A percentile compares a stretch with the other conserved stretches of the same genome.
Conservation (phyloP, 2,888 invertebrate genomes). For the Lithophane semibrunnea region DNA sequence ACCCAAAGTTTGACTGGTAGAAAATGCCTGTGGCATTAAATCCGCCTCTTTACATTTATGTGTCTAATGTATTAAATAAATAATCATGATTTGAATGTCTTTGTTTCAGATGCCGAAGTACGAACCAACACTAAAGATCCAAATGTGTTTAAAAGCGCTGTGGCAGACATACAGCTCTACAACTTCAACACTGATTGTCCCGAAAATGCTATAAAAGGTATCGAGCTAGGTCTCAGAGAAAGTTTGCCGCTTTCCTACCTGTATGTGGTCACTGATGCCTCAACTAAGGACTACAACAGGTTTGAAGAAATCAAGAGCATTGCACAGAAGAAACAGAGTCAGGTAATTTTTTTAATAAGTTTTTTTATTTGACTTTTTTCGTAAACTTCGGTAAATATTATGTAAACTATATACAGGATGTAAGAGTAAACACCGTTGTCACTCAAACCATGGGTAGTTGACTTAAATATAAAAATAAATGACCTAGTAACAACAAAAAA, state of each 20-base stretch:
- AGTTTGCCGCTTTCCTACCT: constrained; percentile 77
- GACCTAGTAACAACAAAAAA: no score
- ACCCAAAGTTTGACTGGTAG: neutral
- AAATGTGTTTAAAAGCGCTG: constrained; percentile 67
- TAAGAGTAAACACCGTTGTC: no score
- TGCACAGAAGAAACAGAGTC: constrained; percentile 73
- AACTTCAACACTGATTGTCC: constrained; percentile 73
- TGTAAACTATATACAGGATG: neutral
- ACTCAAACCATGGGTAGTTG: no score
- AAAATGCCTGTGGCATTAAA: no score
- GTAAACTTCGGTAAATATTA: neutral
- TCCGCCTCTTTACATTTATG: constrained; percentile 3
- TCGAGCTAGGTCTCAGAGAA: constrained; percentile 72
- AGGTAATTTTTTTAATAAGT: constrained; percentile 66
- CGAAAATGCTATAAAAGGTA: constrained; percentile 79
- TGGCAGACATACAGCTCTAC: constrained; percentile 64
- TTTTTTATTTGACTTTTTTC: neutral
- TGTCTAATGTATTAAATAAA: neutral
- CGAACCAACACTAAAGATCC: constrained; percentile 70
- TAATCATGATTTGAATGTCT: neutral
- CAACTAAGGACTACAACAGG: constrained; percentile 72
- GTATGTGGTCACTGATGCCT: constrained; percentile 84
- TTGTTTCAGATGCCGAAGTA: constrained; percentile 65
- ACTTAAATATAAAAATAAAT: no score
- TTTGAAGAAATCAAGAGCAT: constrained; percentile 72